phyloP scores from a whole-genome alignment of 2,113 vertebrate genomes.

The Calidris pygmaea region DNA sequence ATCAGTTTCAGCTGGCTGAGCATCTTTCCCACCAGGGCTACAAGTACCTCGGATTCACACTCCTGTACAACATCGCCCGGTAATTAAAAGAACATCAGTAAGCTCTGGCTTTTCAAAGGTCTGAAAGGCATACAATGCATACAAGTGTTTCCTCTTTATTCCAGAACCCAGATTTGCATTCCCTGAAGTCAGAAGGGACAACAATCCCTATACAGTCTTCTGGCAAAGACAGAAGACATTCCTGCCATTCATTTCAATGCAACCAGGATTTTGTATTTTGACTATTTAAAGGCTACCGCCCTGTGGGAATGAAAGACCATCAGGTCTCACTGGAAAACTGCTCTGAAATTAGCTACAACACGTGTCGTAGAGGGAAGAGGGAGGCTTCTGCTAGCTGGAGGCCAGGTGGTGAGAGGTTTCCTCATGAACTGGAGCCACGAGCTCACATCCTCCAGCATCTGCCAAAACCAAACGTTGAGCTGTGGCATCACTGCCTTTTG shows the following conservation, averaged over 20 bases:
- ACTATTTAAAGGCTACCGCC: background rate
- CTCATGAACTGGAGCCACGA: background rate
- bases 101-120: background rate
- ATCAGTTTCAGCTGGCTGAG: constrained; percentile 33
- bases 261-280: background rate
- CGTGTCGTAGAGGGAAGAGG: background rate
- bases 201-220: background rate
- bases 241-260: background rate
- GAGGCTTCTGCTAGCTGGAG: background rate
- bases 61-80: background rate
- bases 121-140: background rate
- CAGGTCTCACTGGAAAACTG: background rate
- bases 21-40: constrained; percentile 30
- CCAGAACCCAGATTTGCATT: constrained; percentile 3
- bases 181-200: background rate
- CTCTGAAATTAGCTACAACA: background rate
- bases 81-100: constrained; percentile 46
- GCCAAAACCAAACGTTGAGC: background rate
- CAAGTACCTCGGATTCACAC: background rate
- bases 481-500: background rate
- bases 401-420: background rate
- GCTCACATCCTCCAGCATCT: background rate
- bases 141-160: constrained; percentile 6
- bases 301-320: background rate
- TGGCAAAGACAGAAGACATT: background rate